Conservation (phyloP, 2,888 invertebrate species). For the Patella pellucida region DNA sequence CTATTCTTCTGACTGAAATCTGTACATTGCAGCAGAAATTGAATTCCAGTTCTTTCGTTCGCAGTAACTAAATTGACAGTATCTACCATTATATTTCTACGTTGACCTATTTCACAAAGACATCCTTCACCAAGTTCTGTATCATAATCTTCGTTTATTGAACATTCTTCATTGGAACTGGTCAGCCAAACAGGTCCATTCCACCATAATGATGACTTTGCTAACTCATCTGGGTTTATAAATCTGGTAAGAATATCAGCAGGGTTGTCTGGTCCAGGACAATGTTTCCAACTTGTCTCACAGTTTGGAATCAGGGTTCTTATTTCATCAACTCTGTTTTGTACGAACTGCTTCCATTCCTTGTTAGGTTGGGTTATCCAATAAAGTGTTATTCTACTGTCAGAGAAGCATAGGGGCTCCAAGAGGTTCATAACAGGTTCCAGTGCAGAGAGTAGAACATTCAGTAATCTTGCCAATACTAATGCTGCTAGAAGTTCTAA, state of each 20-base stretch:
- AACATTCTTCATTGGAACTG: background rate
- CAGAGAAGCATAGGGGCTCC: background rate
- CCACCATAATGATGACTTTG: background rate
- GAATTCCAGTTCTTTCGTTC: background rate
- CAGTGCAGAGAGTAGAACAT: background rate
- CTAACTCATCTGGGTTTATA: background rate
- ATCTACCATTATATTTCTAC: background rate
- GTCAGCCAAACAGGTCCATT: background rate
- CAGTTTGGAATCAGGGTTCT: background rate
- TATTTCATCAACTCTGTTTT: slow-evolving; percentile 1
- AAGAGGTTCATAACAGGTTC: background rate
- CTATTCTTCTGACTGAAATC: background rate
- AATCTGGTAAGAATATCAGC: background rate
- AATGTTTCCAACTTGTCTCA: background rate
- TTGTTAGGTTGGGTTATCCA: slow-evolving; percentile 2
- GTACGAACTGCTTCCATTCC: background rate
- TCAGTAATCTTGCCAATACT: background rate
- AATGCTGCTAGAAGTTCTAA: background rate
- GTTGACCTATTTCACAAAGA: background rate
- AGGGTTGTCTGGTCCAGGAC: background rate
- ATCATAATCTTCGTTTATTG: background rate
- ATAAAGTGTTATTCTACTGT: background rate
- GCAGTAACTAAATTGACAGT: background rate
- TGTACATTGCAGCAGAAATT: background rate
- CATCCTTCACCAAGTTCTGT: background rate